Conservation (phyloP, 2,888 invertebrate genomes). For the Mesochorus sp. region DNA sequence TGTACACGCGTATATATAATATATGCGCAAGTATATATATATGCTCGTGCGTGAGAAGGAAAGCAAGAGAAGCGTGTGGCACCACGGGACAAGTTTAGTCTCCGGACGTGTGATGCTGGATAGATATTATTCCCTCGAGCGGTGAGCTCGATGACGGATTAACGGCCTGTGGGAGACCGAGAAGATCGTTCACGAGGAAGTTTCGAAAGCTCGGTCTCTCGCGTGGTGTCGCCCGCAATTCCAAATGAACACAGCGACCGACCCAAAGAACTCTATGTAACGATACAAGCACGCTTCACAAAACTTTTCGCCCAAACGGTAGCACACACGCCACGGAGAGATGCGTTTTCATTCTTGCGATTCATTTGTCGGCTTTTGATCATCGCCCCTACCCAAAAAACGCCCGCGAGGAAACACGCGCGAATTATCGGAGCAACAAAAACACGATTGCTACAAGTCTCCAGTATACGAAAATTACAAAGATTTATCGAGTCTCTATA, state of each 20-base stretch:
- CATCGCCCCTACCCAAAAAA: conserved; percentile 56
- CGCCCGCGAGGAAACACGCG: conserved; percentile 59
- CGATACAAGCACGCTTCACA: neutral
- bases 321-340: conserved; percentile 59
- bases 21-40: conserved; percentile 6
- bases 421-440: conserved; percentile 45
- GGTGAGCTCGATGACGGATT: conserved; percentile 77
- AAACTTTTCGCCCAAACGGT: neutral
- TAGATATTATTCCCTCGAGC: conserved; percentile 58
- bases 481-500: conserved; percentile 70
- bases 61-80: conserved; percentile 22
- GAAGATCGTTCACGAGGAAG: conserved; percentile 38
- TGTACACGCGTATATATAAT: neutral
- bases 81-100: conserved; percentile 56
- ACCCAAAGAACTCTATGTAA: neutral
- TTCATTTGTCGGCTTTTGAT: conserved; percentile 79
- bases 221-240: neutral
- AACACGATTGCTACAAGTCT: conserved; percentile 7
- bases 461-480: conserved; percentile 70
- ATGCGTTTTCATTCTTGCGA: conserved; percentile 68
- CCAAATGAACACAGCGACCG: conserved; percentile 23
- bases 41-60: conserved; percentile 31
- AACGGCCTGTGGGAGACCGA: conserved; percentile 74
- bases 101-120: conserved; percentile 34
- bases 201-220: conserved; percentile 38